Evolutionary conservation across 2,113 vertebrate genomes (phyloP).

Genomic region (Alaudala cheleensis): DNA sequence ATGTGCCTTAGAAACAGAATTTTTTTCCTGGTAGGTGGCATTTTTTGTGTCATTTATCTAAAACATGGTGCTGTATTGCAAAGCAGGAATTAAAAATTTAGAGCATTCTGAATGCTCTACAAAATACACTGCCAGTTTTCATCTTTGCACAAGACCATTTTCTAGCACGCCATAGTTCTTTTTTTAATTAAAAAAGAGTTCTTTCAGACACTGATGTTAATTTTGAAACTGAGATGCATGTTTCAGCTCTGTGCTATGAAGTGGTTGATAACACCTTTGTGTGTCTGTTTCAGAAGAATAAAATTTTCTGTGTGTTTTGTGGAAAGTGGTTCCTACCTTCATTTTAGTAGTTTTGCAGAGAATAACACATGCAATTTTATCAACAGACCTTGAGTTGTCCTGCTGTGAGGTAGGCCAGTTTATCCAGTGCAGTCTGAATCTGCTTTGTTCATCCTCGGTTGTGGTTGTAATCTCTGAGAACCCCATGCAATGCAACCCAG

Average conservation of each 20-base stretch:
- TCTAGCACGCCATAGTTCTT: neutral
- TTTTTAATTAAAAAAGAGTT: neutral
- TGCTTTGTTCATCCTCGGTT: neutral
- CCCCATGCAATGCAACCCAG: neutral
- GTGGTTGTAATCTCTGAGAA: neutral
- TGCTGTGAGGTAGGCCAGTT: neutral
- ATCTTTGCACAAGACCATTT: neutral
- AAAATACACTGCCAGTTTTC: neutral
- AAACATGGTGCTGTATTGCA: neutral
- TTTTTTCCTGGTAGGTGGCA: neutral
- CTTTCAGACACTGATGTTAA: neutral
- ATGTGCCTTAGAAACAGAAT: neutral
- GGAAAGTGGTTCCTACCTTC: neutral
- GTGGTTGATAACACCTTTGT: neutral
- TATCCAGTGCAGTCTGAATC: neutral
- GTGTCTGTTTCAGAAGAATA: neutral
- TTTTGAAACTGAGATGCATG: neutral
- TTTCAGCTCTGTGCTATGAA: neutral
- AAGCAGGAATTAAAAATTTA: neutral
- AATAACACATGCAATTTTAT: neutral
- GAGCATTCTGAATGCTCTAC: neutral
- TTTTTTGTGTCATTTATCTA: neutral
- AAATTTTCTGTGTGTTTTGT: neutral
- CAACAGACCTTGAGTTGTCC: neutral
- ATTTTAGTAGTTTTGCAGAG: neutral